Evolutionary conservation across 2,797 vertebrate genomes (phyloP), one percentile per base, ranked within the genome.

Genomic region (Coccyzus lansbergi): DNA sequence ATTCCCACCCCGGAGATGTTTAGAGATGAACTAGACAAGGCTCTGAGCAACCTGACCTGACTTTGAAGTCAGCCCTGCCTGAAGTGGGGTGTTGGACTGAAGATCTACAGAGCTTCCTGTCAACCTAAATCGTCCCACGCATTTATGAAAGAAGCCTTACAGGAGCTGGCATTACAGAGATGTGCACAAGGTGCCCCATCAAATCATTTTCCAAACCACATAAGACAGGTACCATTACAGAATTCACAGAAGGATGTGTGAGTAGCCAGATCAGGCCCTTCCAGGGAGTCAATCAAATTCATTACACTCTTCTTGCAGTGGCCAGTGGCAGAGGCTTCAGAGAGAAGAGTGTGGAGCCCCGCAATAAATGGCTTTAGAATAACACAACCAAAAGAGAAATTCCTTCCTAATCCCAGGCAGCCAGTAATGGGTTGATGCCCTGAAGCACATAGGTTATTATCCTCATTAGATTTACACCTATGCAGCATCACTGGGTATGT

Each of bases 381-480:
- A 82, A 79, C 77, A 84, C 34, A 76, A 86, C 85, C 79, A 59
- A 81, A 90, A 62, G n/a, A 96, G 74, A 95, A 86, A 93, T 92
- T 92, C 92, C 91, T 91, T 70, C 74, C 67, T 88, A 91, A 92
- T 91, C 77, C 85, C 83, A 94, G 79, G 59, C 90, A 94, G 56
- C 21, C 79, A 88, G 80, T 83, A 93, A 90, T 74, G 64, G 52
- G 81, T 48, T 84, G 75, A 83, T 92, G 90, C 91, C 95, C 87
- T 83, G 83, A 82, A 86, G 93, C 92, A 71, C 22, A 69, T 0
- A 12, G 53, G 83, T 92, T 95, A 93, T 93, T 95, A 94, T 92
- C 85, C 94, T 94, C 95, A 88, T 90, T 94, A 95, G 91, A 82
- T 92, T 94, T 86, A 90, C 92, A 94, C 83, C 92, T 90, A 38